Evolutionary conservation across 1,140 invertebrate genomes (phyloP).

Genomic region (Myzus persicae): DNA sequence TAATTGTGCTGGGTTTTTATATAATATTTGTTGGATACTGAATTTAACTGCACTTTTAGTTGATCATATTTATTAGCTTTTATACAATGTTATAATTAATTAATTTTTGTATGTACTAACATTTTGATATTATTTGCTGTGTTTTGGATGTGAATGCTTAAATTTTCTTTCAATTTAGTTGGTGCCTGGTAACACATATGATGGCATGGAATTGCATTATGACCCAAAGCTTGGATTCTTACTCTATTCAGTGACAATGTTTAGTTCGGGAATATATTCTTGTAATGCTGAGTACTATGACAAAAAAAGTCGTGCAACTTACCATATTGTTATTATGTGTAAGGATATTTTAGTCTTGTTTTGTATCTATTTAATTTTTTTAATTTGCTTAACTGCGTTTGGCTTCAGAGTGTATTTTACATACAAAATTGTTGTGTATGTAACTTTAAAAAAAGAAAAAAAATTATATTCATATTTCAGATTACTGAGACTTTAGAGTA

Average conservation of each 20-base stretch:
- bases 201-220: conserved; percentile 43
- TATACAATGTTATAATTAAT: not conserved
- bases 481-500: conserved; percentile 41
- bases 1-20: not conserved
- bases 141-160: conserved; percentile 23
- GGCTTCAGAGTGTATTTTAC: not conserved
- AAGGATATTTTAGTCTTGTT: conserved; percentile 39
- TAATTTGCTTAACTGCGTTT: conserved; percentile 34
- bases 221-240: conserved; percentile 46
- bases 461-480: conserved; percentile 42
- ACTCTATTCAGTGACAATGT: conserved; percentile 17
- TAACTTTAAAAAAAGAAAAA: not conserved
- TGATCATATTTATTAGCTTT: not conserved
- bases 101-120: not conserved
- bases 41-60: not conserved
- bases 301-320: not conserved
- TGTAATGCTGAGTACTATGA: conserved; percentile 23
- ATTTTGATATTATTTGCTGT: conserved; percentile 31
- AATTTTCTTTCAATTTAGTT: conserved; percentile 52
- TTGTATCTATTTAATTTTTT: not conserved
- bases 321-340: conserved; percentile 40
- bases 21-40: not conserved
- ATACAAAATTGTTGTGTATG: not conserved
- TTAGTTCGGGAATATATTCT: conserved; percentile 12
- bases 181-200: conserved; percentile 25